Percentiles rank a stretch among this genome's conserved stretches.
These are phyloP conservation scores for Heliconius charithonia DNA, from an alignment of 2,888 invertebrate genomes.

Conservation along the genomic window DNA sequence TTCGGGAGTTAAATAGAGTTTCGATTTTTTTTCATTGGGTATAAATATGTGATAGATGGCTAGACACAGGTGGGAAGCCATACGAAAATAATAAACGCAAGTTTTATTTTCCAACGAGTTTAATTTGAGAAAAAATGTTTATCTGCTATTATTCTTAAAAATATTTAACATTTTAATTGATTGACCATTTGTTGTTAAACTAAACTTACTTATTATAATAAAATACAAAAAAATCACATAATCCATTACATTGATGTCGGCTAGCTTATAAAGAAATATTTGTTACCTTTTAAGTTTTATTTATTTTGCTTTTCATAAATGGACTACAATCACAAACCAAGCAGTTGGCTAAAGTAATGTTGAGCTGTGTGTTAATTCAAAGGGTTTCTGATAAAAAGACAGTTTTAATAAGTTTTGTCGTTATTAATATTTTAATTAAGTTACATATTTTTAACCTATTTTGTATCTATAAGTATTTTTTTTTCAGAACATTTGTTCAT, in stretches of 20 bases:
- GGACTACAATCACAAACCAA: neutral
- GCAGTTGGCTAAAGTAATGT: neutral
- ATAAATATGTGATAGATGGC: no score
- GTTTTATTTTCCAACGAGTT: constrained; percentile 4
- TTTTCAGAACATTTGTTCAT: neutral
- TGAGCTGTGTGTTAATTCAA: neutral
- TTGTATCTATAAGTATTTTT: neutral
- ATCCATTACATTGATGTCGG: neutral
- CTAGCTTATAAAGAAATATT: neutral
- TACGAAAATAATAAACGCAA: neutral
- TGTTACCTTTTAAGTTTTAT: neutral
- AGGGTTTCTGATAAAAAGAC: neutral
- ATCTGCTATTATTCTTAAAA: constrained; percentile 25
- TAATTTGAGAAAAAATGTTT: constrained; percentile 5
- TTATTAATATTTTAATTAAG: constrained; percentile 7
- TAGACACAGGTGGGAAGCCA: no score
- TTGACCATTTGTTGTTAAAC: constrained; percentile 9
- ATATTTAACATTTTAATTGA: constrained; percentile 26
- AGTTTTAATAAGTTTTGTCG: neutral
- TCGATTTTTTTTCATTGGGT: no score
- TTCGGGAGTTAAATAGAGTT: no score
- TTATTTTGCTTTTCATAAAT: neutral
- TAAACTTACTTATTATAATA: constrained; percentile 12
- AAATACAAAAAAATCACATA: constrained; percentile 20
- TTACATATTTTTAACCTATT: constrained; percentile 4